These are phyloP conservation scores for Saimiri boliviensis DNA, from an alignment of 2,113 vertebrate species.

Conservation along the genomic window DNA sequence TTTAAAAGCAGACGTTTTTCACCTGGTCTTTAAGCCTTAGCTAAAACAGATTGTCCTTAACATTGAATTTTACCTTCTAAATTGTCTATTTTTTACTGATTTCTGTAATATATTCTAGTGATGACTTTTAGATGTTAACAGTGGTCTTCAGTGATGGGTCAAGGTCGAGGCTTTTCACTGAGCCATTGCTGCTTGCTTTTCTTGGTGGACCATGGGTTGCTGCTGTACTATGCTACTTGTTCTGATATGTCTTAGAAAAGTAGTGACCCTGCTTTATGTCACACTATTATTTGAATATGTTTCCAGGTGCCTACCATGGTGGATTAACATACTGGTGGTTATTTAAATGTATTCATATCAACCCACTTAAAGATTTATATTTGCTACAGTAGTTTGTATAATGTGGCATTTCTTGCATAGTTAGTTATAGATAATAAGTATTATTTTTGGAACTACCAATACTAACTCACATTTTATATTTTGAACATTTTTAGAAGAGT, in stretches of 20 bases:
- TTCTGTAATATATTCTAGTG: background rate
- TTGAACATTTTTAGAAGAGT: background rate
- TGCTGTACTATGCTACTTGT: background rate
- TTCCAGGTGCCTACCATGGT: background rate
- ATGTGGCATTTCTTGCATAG: background rate
- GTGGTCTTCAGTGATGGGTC: background rate
- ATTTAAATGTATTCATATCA: background rate
- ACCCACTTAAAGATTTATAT: background rate
- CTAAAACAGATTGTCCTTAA: background rate
- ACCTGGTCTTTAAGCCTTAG: conserved; percentile 22
- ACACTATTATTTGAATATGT: background rate
- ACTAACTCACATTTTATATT: background rate
- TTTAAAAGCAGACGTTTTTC: background rate
- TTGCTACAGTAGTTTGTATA: background rate
- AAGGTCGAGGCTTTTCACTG: background rate
- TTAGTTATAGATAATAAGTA: background rate
- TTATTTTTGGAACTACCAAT: background rate
- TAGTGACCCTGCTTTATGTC: background rate
- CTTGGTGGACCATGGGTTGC: background rate
- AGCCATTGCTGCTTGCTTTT: background rate
- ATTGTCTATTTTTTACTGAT: background rate
- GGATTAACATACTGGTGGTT: background rate
- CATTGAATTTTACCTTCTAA: background rate
- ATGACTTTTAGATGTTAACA: background rate
- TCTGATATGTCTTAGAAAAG: background rate